Percentiles rank a stretch among this genome's conserved stretches.
Evolutionary conservation across 2,797 vertebrate genomes (phyloP).

Genomic region (Acanthornis magna): DNA sequence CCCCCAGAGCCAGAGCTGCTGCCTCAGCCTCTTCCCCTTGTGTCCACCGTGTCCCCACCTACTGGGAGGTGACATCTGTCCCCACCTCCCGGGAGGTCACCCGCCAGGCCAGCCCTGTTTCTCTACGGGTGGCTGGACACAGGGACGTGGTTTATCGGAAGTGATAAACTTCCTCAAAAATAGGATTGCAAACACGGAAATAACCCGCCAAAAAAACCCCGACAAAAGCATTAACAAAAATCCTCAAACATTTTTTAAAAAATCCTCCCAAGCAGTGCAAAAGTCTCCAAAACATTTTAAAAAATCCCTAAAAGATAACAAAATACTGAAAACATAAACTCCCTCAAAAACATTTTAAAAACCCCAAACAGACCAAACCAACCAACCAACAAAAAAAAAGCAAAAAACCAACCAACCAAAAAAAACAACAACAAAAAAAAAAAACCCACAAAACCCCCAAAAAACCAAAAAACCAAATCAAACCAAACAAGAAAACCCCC

Average conservation of each 20-base stretch:
- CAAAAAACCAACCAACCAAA: no score
- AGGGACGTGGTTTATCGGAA: background rate
- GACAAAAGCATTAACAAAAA: background rate
- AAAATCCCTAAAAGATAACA: background rate
- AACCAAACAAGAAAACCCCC: no score
- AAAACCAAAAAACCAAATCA: no score
- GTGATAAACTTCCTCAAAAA: background rate
- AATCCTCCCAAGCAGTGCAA: background rate
- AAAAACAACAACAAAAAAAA: no score
- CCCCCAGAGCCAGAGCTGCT: background rate
- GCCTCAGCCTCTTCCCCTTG: background rate
- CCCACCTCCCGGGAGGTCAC: background rate
- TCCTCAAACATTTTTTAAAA: background rate
- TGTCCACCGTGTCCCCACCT: background rate
- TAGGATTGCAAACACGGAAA: background rate
- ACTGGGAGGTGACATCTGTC: background rate
- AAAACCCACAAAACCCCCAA: no score
- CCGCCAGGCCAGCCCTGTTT: background rate
- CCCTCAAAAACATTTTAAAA: background rate
- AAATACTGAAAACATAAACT: background rate
- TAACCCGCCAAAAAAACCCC: background rate
- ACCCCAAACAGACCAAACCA: no score
- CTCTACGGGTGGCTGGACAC: background rate
- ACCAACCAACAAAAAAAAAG: no score
- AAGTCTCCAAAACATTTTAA: background rate